Percentiles rank a stretch among this genome's conserved stretches.
Conservation (phyloP, 2,797 vertebrate species). For the Mico argentatus region DNA sequence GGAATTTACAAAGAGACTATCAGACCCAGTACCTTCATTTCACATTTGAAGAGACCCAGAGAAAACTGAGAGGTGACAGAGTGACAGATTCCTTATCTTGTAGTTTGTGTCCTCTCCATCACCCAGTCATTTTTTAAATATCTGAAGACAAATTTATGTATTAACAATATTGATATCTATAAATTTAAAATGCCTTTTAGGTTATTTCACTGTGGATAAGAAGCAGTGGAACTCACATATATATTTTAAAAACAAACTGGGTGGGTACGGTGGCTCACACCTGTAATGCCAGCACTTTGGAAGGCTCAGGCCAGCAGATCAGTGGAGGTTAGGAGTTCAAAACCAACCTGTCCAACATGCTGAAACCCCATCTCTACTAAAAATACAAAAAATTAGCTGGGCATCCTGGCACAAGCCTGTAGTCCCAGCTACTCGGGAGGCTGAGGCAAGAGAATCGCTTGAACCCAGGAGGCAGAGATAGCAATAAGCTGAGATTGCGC, state of each 20-base stretch:
- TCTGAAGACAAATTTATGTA: not conserved
- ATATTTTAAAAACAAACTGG: not conserved
- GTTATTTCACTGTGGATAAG: not conserved
- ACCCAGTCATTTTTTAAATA: not conserved
- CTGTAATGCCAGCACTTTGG: not conserved
- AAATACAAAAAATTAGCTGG: not conserved
- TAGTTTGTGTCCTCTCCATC: not conserved
- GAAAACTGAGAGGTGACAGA: not conserved
- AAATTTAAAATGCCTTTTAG: not conserved
- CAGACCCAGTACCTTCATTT: not conserved
- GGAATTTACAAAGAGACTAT: conserved; percentile 17
- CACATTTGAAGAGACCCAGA: not conserved
- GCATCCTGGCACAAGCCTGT: not conserved
- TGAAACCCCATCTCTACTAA: not conserved
- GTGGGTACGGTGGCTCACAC: not conserved
- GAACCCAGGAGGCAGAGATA: not conserved
- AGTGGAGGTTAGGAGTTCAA: not conserved
- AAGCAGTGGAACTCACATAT: not conserved
- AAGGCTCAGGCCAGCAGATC: not conserved
- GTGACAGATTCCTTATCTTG: not conserved
- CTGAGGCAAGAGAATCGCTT: not conserved
- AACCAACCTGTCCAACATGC: not conserved
- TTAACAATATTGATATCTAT: conserved; percentile 3
- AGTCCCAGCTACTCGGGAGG: not conserved
- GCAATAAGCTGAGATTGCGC: not conserved